Evolutionary conservation across 2,888 invertebrate genomes (phyloP), one percentile per base, ranked within the genome.

Genomic region (Phanerotoma sp.): DNA sequence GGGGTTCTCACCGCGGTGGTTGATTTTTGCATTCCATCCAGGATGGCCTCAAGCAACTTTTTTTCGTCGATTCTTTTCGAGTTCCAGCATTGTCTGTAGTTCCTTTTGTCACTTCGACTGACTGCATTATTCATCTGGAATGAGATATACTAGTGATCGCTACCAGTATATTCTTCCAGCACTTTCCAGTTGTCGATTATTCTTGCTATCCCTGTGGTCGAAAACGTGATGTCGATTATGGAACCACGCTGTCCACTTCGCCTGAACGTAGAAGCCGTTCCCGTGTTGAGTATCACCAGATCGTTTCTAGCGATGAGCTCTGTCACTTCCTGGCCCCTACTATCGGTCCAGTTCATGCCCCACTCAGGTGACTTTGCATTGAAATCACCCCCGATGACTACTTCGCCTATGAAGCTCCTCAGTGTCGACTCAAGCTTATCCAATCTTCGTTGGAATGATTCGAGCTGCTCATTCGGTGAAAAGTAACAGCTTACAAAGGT

Each of bases 231-330:
- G 37, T 59, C 57, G 5, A 52, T 51, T 3, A 59, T 52, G 32
- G 58, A 41, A 16, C 44, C 54, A 2, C 40, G 11, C 18, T 28
- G 51, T 7, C 54, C 60, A 7, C 47, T 28, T 32, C 56, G n/a
- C 42, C 37, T 57, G 51, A 20, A 54, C 56, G 56, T 53, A 7
- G 48, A 41, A n/a, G n/a, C n/a, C n/a, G n/a, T n/a, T n/a, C n/a
- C n/a, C n/a, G n/a, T n/a, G n/a, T n/a, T n/a, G 3, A 50, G 11
- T n/a, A 41, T 30, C 7, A 21, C 40, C n/a, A 49, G 49, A 37
- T 57, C 57, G 4, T n/a, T n/a, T 46, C 62, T 60, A 25, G 62
- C 54, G 5, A 51, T 56, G 58, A 66, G 60, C 38, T 64, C 63
- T 45, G 62, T 37, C 6, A 64, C 50, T 7, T 54, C 46, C 40